These are phyloP conservation scores for Orthosia gracilis DNA, from an alignment of 2,888 invertebrate genomes.

Conservation along the genomic window DNA sequence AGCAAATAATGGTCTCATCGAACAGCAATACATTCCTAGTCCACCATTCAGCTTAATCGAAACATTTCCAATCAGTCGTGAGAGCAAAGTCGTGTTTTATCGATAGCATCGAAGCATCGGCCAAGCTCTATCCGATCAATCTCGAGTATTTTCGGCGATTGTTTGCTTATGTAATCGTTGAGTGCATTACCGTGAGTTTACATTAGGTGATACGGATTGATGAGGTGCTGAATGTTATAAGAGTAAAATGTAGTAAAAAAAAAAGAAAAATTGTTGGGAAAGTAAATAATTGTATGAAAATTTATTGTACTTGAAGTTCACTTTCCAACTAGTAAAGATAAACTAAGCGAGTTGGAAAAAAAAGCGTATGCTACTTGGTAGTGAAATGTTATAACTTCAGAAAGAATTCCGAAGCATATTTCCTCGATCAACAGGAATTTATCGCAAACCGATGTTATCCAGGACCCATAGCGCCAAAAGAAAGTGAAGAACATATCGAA, in stretches of 20 bases:
- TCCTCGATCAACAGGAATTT: conserved; percentile 15
- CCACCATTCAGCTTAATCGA: conserved; percentile 19
- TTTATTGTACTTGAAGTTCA: background rate
- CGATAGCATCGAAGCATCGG: conserved; percentile 41
- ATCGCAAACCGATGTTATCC: conserved; percentile 6
- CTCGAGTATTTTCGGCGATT: conserved; percentile 57
- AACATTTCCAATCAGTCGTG: conserved; percentile 41
- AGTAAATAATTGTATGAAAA: conserved; percentile 1
- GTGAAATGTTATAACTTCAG: background rate
- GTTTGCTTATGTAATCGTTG: conserved; percentile 54
- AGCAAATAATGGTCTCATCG: background rate
- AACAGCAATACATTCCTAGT: conserved; percentile 1
- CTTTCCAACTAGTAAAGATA: background rate
- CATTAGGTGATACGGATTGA: conserved; percentile 29
- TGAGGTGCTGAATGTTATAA: conserved; percentile 17
- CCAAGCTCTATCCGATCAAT: conserved; percentile 51
- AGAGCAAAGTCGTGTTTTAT: conserved; percentile 54
- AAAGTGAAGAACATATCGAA: conserved; percentile 31
- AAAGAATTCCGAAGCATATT: background rate
- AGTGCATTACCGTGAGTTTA: conserved; percentile 46
- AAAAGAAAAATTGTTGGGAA: background rate
- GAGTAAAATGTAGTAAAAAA: conserved; percentile 1
- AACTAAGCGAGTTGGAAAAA: conserved; percentile 3
- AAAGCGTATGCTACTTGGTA: background rate
- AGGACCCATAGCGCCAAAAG: conserved; percentile 3